These are phyloP conservation scores for Psilopogon haemacephalus DNA, from an alignment of 2,113 vertebrate genomes.

Conservation along the genomic window DNA sequence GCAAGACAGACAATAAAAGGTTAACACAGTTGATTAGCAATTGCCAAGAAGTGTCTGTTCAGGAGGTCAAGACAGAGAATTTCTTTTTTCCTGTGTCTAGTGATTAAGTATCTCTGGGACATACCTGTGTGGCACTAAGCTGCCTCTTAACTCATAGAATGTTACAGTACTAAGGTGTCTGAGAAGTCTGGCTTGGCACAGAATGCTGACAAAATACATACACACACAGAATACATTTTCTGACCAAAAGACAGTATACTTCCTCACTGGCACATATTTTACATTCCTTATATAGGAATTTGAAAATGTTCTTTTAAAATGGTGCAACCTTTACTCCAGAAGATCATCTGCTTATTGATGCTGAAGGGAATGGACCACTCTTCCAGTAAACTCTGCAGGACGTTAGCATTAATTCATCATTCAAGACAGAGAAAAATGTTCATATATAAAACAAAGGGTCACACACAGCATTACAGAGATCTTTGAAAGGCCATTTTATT, in stretches of 20 bases:
- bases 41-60: slow-evolving; percentile 55
- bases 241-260: not conserved
- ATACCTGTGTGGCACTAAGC: not conserved
- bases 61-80: not conserved
- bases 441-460: not conserved
- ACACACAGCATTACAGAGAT: not conserved
- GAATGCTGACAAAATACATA: not conserved
- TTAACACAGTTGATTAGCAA: not conserved
- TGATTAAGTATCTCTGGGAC: not conserved
- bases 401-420: not conserved
- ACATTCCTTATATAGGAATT: not conserved
- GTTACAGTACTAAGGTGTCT: not conserved
- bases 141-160: not conserved
- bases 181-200: not conserved
- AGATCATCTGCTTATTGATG: not conserved
- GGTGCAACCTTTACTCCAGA: not conserved
- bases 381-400: not conserved
- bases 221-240: not conserved
- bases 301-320: not conserved
- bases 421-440: not conserved
- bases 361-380: not conserved
- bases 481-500: not conserved
- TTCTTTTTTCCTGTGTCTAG: not conserved
- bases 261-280: not conserved
- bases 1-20: slow-evolving; percentile 5